Conservation (phyloP, 2,113 vertebrate species). For the Chlorocebus sabaeus region DNA sequence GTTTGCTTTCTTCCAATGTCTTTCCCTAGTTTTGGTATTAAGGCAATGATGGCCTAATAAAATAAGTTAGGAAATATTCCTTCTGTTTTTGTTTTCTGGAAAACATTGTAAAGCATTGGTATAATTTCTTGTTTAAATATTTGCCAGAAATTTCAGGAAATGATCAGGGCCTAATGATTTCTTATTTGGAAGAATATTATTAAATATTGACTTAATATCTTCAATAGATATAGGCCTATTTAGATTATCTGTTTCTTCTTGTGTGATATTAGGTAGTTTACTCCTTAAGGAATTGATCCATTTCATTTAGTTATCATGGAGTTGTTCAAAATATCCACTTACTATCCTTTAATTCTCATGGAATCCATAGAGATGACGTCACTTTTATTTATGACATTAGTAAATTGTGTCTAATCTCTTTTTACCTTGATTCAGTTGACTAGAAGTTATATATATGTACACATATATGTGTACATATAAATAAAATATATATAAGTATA, state of each 20-base stretch:
- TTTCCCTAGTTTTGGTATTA: background rate
- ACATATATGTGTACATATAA: too few relatives aligned
- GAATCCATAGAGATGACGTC: background rate
- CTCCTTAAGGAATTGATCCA: background rate
- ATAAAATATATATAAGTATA: too few relatives aligned
- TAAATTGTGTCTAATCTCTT: background rate
- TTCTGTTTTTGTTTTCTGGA: background rate
- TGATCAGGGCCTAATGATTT: background rate
- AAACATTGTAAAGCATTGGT: background rate
- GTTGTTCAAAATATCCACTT: background rate
- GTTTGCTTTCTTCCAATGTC: background rate
- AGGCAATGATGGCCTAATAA: background rate
- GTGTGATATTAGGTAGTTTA: background rate
- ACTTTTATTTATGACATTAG: background rate
- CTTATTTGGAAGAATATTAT: background rate
- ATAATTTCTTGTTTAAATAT: background rate
- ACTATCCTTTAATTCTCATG: background rate
- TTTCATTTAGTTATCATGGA: background rate
- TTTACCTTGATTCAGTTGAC: background rate
- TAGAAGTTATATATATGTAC: background rate
- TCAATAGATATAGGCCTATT: background rate
- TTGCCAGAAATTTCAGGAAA: background rate
- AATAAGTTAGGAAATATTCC: background rate
- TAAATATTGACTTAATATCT: constrained; percentile 13
- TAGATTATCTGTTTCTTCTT: background rate